phyloP scores from a whole-genome alignment of 1,140 invertebrate species.

The Eumeta japonica region DNA sequence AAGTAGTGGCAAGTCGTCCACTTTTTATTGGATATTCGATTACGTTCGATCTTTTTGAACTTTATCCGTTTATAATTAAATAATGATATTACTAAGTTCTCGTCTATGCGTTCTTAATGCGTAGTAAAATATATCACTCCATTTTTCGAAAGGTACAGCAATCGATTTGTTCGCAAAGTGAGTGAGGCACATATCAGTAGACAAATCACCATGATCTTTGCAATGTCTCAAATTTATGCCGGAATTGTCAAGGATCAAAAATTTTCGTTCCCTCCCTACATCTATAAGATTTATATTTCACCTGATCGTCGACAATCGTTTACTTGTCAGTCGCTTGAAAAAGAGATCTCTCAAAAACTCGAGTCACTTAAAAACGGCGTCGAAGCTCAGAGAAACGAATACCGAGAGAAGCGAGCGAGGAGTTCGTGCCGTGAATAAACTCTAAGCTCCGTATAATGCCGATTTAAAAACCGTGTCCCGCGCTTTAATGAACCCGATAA shows the following conservation, averaged over 20 bases:
- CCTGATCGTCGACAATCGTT: too few species aligned
- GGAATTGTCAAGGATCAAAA: too few species aligned
- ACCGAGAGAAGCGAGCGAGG: too few species aligned
- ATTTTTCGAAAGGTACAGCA: too few species aligned
- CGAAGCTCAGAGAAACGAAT: not conserved
- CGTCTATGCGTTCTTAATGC: not conserved
- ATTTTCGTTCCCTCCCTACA: too few species aligned
- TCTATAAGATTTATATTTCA: too few species aligned
- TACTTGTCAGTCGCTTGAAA: too few species aligned
- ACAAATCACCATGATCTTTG: too few species aligned
- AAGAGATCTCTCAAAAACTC: not conserved
- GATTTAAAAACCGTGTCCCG: slow-evolving; percentile 34
- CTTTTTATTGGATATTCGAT: not conserved
- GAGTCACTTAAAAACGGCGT: not conserved
- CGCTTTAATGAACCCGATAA: slow-evolving; percentile 39
- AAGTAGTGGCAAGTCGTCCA: not conserved
- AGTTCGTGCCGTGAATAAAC: too few species aligned
- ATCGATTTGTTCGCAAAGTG: too few species aligned
- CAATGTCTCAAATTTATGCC: too few species aligned
- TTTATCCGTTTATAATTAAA: not conserved
- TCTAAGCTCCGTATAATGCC: slow-evolving; percentile 14
- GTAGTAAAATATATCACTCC: not conserved
- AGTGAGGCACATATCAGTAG: too few species aligned
- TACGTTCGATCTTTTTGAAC: not conserved
- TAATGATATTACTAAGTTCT: not conserved